Conservation (phyloP, 2,888 invertebrate genomes). For the Acleris literana region DNA sequence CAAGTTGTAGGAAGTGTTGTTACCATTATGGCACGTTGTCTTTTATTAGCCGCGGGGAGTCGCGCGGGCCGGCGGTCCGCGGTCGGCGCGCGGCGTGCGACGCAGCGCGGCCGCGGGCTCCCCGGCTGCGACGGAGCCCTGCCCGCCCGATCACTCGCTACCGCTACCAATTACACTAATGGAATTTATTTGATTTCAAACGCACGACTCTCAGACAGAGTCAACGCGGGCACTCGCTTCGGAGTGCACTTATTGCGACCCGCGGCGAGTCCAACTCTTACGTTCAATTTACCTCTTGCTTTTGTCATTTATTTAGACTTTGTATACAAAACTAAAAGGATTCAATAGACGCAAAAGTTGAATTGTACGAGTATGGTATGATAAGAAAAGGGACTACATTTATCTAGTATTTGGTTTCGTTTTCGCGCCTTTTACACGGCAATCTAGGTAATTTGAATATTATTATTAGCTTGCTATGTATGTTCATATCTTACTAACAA, state of each 20-base stretch:
- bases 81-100: neutral
- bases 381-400: no score
- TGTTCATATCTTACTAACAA: no score
- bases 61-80: neutral
- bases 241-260: conserved; percentile 45
- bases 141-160: conserved; percentile 56
- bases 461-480: no score
- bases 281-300: conserved; percentile 27
- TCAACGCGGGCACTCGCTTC: conserved; percentile 42
- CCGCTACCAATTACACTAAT: conserved; percentile 75
- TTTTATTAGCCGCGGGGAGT: conserved; percentile 9
- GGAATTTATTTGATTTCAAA: conserved; percentile 75
- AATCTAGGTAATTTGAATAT: no score
- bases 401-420: no score
- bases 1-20: conserved; percentile 3
- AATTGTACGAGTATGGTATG: no score
- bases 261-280: conserved; percentile 42
- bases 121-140: conserved; percentile 41
- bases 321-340: neutral
- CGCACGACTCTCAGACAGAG: conserved; percentile 45
- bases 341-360: no score
- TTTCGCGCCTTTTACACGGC: no score
- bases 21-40: conserved; percentile 1
- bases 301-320: neutral
- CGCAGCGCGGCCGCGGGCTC: neutral